Percentiles rank a stretch among this genome's conserved stretches.
Evolutionary conservation across 1,140 invertebrate genomes (phyloP).

Genomic region (Apis laboriosa): DNA sequence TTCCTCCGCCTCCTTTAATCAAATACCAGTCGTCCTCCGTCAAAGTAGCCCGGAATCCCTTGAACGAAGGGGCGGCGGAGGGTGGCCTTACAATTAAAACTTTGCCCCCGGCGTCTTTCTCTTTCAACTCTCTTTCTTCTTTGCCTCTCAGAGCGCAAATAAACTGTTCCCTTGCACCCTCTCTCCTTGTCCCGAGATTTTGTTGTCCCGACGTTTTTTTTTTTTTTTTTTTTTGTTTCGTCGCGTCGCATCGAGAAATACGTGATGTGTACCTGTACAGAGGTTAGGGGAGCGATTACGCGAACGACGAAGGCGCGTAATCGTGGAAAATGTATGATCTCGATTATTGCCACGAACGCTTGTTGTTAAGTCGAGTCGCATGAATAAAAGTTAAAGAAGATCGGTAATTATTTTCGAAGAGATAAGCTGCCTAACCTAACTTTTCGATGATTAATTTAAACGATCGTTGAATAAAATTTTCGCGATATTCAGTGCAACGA

Average conservation of each 20-base stretch:
- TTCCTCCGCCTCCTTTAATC: constrained; percentile 29
- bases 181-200: constrained; percentile 2
- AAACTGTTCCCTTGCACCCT: background rate
- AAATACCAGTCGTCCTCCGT: constrained; percentile 12
- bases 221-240: constrained; percentile 24
- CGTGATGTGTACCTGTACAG: background rate
- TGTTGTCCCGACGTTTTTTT: too few species aligned
- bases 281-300: constrained; percentile 21
- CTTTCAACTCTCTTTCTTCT: background rate
- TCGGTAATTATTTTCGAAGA: too few species aligned
- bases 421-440: too few species aligned
- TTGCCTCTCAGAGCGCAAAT: constrained; percentile 16
- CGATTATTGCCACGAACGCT: background rate
- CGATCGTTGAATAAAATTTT: too few species aligned
- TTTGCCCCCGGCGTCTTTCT: constrained; percentile 35
- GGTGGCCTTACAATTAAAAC: constrained; percentile 53
- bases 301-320: constrained; percentile 42
- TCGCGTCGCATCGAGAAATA: constrained; percentile 5
- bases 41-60: constrained; percentile 27
- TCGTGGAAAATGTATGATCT: constrained; percentile 25
- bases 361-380: background rate
- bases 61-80: too few species aligned
- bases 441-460: too few species aligned
- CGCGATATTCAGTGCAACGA: too few species aligned
- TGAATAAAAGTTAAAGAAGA: too few species aligned